A percentile compares a stretch with the other conserved stretches of the same genome.
phyloP scores from a whole-genome alignment of 1,140 invertebrate genomes.

The Ceratoteleas bidentatus region DNA sequence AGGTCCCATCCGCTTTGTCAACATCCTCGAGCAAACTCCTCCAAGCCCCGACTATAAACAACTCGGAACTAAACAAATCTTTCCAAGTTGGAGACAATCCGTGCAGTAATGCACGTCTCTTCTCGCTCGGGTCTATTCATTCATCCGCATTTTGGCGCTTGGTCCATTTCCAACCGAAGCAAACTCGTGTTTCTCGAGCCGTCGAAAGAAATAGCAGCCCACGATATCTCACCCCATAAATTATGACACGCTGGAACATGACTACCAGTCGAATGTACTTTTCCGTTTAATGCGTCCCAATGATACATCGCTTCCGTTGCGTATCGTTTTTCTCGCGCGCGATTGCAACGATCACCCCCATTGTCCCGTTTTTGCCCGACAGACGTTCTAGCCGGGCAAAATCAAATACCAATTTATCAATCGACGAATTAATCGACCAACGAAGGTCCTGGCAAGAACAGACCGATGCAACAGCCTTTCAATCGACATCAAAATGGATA shows the following conservation, averaged over 20 bases:
- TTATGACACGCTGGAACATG: background rate
- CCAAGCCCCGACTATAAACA: too few species aligned
- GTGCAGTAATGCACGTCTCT: too few species aligned
- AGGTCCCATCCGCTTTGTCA: too few species aligned
- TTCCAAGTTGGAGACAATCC: background rate
- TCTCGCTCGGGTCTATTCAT: background rate
- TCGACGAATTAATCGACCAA: background rate
- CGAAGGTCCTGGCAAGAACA: too few species aligned
- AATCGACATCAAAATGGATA: background rate
- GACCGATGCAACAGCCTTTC: too few species aligned
- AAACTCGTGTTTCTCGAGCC: background rate
- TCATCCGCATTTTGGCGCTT: conserved; percentile 26
- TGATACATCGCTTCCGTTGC: conserved; percentile 33
- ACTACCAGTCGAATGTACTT: conserved; percentile 35
- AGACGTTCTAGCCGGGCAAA: background rate
- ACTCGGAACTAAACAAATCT: too few species aligned
- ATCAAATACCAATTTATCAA: conserved; percentile 21
- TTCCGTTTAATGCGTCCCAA: conserved; percentile 43
- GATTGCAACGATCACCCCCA: conserved; percentile 11
- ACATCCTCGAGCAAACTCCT: too few species aligned
- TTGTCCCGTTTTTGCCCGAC: conserved; percentile 17
- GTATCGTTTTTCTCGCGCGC: conserved; percentile 6
- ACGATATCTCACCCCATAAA: conserved; percentile 24
- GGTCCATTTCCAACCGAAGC: conserved; percentile 17
- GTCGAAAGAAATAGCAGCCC: conserved; percentile 18